Evolutionary conservation across 2,113 vertebrate species (phyloP).

Genomic region (Rhinoptilus africanus): DNA sequence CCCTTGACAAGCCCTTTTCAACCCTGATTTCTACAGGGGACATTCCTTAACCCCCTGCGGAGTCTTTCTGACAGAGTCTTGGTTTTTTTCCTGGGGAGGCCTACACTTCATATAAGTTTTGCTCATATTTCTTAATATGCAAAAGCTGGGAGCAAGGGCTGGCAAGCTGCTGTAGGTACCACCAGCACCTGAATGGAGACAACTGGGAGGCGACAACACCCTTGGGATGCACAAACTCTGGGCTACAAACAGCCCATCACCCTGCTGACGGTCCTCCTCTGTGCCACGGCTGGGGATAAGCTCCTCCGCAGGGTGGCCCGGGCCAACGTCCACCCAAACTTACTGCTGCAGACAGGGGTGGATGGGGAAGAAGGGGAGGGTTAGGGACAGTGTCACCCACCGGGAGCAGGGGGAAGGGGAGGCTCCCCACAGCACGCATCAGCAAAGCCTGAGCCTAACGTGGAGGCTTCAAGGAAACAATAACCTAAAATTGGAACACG

Average conservation of each 20-base stretch:
- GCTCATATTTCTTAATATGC: not conserved
- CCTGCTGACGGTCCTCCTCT: not conserved
- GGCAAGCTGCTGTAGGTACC: not conserved
- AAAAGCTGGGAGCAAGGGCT: not conserved
- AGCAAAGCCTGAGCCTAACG: not conserved
- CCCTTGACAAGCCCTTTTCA: not conserved
- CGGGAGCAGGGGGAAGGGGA: not conserved
- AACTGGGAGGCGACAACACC: not conserved
- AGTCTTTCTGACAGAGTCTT: not conserved
- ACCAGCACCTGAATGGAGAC: not conserved
- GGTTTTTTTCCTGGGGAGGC: not conserved
- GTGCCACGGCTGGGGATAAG: not conserved
- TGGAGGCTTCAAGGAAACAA: not conserved
- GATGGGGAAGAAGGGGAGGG: not conserved
- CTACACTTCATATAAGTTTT: not conserved
- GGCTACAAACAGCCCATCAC: not conserved
- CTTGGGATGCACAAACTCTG: not conserved
- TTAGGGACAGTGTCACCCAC: not conserved
- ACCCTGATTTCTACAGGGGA: not conserved
- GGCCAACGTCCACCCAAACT: not conserved
- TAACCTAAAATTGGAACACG: constrained; percentile 15
- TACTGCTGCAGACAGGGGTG: not conserved
- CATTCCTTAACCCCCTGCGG: not conserved
- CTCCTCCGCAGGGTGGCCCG: not conserved
- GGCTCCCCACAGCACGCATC: not conserved